Conservation (phyloP, 1,140 invertebrate species). For the Eupristina koningsbergeri region DNA sequence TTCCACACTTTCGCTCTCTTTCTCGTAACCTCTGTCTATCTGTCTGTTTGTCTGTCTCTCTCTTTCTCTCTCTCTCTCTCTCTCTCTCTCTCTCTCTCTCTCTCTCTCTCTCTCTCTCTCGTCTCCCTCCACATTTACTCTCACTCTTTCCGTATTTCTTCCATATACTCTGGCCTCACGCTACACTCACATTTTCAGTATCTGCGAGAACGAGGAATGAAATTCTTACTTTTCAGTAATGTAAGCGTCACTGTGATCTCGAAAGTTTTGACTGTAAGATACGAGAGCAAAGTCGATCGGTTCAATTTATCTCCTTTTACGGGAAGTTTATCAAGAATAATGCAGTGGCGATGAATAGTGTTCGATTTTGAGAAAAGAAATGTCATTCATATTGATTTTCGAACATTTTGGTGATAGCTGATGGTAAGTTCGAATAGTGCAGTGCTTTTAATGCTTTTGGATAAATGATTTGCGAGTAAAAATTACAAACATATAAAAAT, state of each 20-base stretch:
- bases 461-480: background rate
- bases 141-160: too few species aligned
- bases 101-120: background rate
- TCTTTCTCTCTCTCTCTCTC: background rate
- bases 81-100: background rate
- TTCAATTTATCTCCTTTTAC: slow-evolving; percentile 8
- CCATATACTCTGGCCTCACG: too few species aligned
- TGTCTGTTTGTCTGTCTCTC: too few species aligned
- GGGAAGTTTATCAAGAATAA: background rate
- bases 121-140: background rate
- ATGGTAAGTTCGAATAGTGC: background rate
- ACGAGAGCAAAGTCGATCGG: background rate
- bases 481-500: too few species aligned
- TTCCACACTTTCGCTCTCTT: slow-evolving; percentile 37
- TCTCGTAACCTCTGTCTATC: too few species aligned
- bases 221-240: slow-evolving; percentile 23
- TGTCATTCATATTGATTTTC: background rate
- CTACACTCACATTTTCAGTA: background rate
- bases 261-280: slow-evolving; percentile 11
- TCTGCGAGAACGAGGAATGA: background rate
- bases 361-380: background rate
- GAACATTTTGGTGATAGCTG: background rate
- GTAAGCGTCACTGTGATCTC: background rate
- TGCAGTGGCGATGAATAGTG: background rate
- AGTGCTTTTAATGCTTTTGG: background rate